Base-by-base conservation (phyloP, 2,888 invertebrate species). In the Hyles lineata region DNA sequence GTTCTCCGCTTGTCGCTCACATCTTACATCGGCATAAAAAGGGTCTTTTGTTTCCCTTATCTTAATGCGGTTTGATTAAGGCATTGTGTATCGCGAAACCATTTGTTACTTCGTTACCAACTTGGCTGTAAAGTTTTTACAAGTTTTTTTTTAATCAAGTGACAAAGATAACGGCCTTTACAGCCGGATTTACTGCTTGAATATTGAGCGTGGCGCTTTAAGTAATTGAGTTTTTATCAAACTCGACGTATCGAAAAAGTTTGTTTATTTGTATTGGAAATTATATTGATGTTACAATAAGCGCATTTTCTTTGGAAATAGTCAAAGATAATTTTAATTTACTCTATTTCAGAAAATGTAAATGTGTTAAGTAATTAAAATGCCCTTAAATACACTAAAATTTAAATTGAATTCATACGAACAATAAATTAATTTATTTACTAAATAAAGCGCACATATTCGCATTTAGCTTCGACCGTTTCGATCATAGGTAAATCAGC, bases 61-160 rank as follows among this genome's bases (percentile, higher is more conserved):
- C 91, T 89, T 87, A 89, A 89, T 88, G 88, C 85, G 87, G 89
- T 88, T 90, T 90, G 89, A 91, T 91, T 89, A 90, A 91, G 88
- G 85, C 87, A 90, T 90, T 90, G 90, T 90, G 85, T 90, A 90
- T 89, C 85, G 87, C 82, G 84, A 87, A 88, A 85, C 86, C 89
- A 88, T 91, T 90, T 88, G 88, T 90, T 88, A 88, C 85, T 86
- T 89, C 88, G 89, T 89, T 90, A 85, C 80, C 77, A 80, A 81
- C 79, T 67, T 55, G 52, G 61, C 61, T 62, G 61, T 43, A 70
- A 70, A 70, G 52, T 73, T 70, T 61, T 70, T 61, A 61, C 52
- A 61, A 55, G n/a, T 58, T 55, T 55, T 70, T n/a, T 70, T 55
- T 70, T 58, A n/a, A 35, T 70, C 32, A 55, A 70, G 58, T 58